Conservation (phyloP, 2,113 vertebrate genomes). For the Tenebrosternarchus preto region DNA sequence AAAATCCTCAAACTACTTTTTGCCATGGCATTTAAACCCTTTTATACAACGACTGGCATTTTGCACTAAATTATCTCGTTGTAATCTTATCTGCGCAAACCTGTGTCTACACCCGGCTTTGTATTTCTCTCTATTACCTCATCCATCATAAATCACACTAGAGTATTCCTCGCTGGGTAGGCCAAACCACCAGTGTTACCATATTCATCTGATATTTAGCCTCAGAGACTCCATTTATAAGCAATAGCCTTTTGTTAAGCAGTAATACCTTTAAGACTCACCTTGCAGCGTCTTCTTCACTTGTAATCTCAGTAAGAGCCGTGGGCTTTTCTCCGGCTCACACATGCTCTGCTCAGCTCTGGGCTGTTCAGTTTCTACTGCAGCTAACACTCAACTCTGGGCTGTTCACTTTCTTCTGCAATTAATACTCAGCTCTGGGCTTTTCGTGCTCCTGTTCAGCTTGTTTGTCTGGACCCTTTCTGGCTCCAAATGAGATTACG, state of each 20-base stretch:
- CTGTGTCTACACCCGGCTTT: neutral
- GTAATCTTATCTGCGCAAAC: neutral
- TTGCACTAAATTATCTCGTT: neutral
- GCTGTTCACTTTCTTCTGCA: neutral
- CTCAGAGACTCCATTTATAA: neutral
- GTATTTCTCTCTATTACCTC: neutral
- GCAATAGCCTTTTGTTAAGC: conserved; percentile 7
- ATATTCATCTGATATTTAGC: neutral
- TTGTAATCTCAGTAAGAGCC: neutral
- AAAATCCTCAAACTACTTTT: neutral
- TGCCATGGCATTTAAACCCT: too few relatives aligned
- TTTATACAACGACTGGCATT: neutral
- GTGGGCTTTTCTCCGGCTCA: neutral
- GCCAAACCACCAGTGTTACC: neutral
- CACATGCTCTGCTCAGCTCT: conserved; percentile 7
- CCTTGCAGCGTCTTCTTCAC: neutral
- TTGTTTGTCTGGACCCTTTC: too few relatives aligned
- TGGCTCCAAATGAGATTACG: conserved; percentile 46
- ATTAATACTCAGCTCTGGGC: neutral
- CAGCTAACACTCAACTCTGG: neutral
- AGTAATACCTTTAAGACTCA: neutral
- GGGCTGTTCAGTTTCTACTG: neutral
- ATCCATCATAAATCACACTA: neutral
- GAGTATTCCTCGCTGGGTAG: conserved; percentile 4
- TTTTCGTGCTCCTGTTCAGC: neutral